A percentile compares a stretch with the other conserved stretches of the same genome.
These are phyloP conservation scores for Zygothrica quintamaculata DNA, from an alignment of 2,888 invertebrate genomes.

Conservation along the genomic window DNA sequence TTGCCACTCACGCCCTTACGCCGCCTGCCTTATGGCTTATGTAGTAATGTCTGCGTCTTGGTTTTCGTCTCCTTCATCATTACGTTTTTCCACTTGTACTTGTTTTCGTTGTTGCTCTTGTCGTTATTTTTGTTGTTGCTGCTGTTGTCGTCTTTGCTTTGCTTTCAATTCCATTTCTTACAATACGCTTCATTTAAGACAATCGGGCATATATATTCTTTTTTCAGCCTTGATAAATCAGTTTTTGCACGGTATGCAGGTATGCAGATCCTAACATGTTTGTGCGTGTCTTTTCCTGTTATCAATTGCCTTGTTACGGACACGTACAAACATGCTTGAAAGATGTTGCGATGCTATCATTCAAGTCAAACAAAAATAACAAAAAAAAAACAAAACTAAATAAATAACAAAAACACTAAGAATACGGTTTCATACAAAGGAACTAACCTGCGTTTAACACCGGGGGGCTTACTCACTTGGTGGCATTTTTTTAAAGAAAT, in stretches of 20 bases:
- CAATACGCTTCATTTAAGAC: conserved; percentile 34
- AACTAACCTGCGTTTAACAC: neutral
- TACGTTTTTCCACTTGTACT: conserved; percentile 37
- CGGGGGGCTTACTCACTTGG: neutral
- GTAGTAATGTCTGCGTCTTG: conserved; percentile 19
- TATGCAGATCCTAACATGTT: conserved; percentile 37
- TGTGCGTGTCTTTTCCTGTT: conserved; percentile 32
- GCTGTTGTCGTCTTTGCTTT: conserved; percentile 8
- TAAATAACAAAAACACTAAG: conserved; percentile 14
- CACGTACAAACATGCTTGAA: conserved; percentile 37
- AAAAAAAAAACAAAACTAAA: neutral
- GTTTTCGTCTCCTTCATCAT: conserved; percentile 29
- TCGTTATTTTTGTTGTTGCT: conserved; percentile 26
- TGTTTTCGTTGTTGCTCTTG: conserved; percentile 18
- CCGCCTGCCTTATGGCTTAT: conserved; percentile 34
- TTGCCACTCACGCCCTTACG: conserved; percentile 69
- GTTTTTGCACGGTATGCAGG: conserved; percentile 12
- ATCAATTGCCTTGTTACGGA: conserved; percentile 19
- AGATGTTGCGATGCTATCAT: conserved; percentile 16
- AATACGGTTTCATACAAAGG: conserved; percentile 10
- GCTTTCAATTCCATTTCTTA: conserved; percentile 40
- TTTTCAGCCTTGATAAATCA: conserved; percentile 21
- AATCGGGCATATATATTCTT: conserved; percentile 51
- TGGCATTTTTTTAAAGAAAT: neutral
- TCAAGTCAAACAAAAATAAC: too few relatives aligned